Percentiles rank a stretch among this genome's conserved stretches.
These are phyloP conservation scores for Dicyrtomina minuta DNA, from an alignment of 2,888 invertebrate genomes.

Conservation along the genomic window DNA sequence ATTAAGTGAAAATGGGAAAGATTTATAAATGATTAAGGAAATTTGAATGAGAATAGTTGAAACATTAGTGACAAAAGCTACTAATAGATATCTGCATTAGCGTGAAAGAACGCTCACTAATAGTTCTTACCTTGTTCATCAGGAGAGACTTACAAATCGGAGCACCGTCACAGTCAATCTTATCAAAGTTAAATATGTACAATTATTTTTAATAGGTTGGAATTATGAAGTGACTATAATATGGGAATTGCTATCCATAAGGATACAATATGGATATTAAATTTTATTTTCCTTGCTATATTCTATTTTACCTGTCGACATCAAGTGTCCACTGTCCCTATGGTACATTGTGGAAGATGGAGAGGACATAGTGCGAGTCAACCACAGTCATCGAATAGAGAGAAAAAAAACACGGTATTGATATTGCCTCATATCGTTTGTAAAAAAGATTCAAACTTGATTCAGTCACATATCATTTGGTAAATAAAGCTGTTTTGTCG, in stretches of 20 bases:
- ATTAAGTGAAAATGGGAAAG: neutral
- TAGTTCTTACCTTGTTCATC: neutral
- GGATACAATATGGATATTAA: too few species aligned
- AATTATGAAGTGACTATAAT: too few species aligned
- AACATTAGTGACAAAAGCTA: constrained; percentile 9
- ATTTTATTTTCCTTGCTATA: too few species aligned
- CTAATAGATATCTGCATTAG: neutral
- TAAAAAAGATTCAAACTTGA: constrained; percentile 3
- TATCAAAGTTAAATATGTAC: too few species aligned
- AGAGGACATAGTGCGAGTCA: neutral
- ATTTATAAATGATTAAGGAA: neutral
- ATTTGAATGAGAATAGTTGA: constrained; percentile 2
- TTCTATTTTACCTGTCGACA: constrained; percentile 7
- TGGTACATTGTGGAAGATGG: neutral
- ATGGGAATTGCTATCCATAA: too few species aligned
- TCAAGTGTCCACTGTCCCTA: constrained; percentile 13
- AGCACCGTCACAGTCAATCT: neutral
- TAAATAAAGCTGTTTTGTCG: constrained; percentile 36
- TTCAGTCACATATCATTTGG: constrained; percentile 28
- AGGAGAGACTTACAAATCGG: neutral
- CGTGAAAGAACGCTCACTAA: neutral
- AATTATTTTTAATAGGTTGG: too few species aligned
- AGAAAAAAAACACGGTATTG: neutral
- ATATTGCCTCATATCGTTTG: neutral
- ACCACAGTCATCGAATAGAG: constrained; percentile 1